Evolutionary conservation across 2,797 vertebrate species (phyloP).

Genomic region (Bovichtus variegatus): DNA sequence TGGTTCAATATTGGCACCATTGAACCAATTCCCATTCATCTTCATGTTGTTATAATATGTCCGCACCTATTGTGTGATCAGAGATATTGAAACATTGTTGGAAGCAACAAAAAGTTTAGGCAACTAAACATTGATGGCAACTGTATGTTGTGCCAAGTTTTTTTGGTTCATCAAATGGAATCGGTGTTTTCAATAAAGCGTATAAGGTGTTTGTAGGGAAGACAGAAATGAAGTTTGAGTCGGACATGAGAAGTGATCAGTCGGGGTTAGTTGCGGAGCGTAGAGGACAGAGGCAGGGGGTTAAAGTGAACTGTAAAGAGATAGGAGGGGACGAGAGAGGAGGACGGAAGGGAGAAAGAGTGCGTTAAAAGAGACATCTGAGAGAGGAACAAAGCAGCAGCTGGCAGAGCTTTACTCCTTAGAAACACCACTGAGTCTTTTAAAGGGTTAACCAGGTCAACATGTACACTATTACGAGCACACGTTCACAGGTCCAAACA

Average conservation of each 20-base stretch:
- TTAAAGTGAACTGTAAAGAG: conserved; percentile 10
- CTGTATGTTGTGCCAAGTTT: neutral
- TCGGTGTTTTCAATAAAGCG: neutral
- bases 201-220: neutral
- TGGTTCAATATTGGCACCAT: neutral
- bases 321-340: neutral
- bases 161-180: neutral
- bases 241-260: neutral
- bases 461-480: conserved; percentile 15
- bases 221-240: neutral
- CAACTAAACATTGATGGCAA: neutral
- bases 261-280: neutral
- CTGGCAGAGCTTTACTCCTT: conserved; percentile 65
- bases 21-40: neutral
- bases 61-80: neutral
- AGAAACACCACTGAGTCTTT: conserved; percentile 52
- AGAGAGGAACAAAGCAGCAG: conserved; percentile 69
- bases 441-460: conserved; percentile 65
- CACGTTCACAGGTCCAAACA: conserved; percentile 34
- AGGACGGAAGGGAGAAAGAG: conserved; percentile 7
- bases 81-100: neutral
- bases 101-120: neutral
- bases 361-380: conserved; percentile 73
- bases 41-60: neutral
- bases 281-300: neutral